Percentiles rank a stretch among this genome's conserved stretches.
Evolutionary conservation across 2,888 invertebrate genomes (phyloP).

Genomic region (Ectropis crepuscularia): DNA sequence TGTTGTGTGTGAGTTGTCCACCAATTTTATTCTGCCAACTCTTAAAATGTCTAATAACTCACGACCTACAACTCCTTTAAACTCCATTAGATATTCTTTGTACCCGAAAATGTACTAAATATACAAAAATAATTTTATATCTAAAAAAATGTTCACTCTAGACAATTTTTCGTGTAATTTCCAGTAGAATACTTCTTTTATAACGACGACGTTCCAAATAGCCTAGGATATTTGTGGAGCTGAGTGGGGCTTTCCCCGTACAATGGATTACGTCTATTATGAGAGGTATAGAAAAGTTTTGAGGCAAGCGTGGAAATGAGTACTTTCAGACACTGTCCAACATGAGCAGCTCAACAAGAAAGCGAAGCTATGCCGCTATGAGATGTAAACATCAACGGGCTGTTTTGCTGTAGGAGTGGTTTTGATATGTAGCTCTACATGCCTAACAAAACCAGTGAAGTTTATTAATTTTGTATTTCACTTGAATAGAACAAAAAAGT

Average conservation of each 20-base stretch:
- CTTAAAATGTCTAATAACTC: too few species aligned
- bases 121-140: too few species aligned
- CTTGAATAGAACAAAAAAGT: too few species aligned
- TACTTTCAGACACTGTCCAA: not conserved
- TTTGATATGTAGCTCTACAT: too few species aligned
- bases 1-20: too few species aligned
- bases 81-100: too few species aligned
- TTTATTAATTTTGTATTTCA: too few species aligned
- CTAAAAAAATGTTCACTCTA: not conserved
- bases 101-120: too few species aligned
- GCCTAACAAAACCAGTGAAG: too few species aligned
- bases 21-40: too few species aligned
- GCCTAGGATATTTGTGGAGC: slow-evolving; percentile 4
- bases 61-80: too few species aligned
- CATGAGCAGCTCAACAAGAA: not conserved
- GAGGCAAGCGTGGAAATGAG: not conserved
- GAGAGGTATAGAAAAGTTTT: slow-evolving; percentile 7
- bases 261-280: slow-evolving; percentile 7
- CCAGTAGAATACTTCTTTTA: not conserved
- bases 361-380: not conserved
- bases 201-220: not conserved
- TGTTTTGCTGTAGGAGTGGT: not conserved
- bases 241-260: slow-evolving; percentile 5
- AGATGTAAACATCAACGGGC: not conserved
- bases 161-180: too few species aligned